These are phyloP conservation scores for Euwallacea similis DNA, from an alignment of 1,140 invertebrate species.

Conservation along the genomic window DNA sequence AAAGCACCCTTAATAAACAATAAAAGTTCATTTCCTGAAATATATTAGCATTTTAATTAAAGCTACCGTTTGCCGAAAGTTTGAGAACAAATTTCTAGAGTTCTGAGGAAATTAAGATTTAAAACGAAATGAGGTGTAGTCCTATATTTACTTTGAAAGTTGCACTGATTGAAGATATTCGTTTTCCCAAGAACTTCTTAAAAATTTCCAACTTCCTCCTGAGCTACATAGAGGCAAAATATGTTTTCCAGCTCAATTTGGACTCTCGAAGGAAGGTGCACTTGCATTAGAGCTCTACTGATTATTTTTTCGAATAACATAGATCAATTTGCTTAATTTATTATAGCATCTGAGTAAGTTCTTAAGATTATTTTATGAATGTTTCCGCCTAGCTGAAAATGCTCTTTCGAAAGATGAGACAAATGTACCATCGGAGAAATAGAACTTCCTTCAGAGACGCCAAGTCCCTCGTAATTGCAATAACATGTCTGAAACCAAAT, in stretches of 20 bases:
- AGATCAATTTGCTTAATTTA: neutral
- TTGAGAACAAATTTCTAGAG: constrained; percentile 24
- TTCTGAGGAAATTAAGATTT: constrained; percentile 29
- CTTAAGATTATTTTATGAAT: too few relatives aligned
- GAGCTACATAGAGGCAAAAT: constrained; percentile 15
- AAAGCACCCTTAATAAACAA: constrained; percentile 11
- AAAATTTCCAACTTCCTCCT: constrained; percentile 21
- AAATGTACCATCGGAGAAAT: too few relatives aligned
- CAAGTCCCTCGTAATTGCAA: too few relatives aligned
- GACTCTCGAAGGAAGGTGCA: constrained; percentile 6
- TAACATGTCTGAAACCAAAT: too few relatives aligned
- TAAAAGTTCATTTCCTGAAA: constrained; percentile 14
- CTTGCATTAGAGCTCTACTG: constrained; percentile 6
- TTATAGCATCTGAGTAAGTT: too few relatives aligned
- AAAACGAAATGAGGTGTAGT: constrained; percentile 25
- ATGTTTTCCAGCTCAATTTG: constrained; percentile 18
- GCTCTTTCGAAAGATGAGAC: too few relatives aligned
- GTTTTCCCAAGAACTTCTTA: constrained; percentile 22
- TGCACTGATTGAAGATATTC: constrained; percentile 31
- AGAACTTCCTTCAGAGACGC: too few relatives aligned
- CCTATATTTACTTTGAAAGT: constrained; percentile 31
- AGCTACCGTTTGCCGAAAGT: constrained; percentile 16
- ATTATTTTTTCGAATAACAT: neutral
- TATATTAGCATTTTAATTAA: constrained; percentile 29
- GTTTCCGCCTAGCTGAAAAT: too few relatives aligned